Evolutionary conservation across 2,797 vertebrate species (phyloP).

Genomic region (Sternotherus odoratus): DNA sequence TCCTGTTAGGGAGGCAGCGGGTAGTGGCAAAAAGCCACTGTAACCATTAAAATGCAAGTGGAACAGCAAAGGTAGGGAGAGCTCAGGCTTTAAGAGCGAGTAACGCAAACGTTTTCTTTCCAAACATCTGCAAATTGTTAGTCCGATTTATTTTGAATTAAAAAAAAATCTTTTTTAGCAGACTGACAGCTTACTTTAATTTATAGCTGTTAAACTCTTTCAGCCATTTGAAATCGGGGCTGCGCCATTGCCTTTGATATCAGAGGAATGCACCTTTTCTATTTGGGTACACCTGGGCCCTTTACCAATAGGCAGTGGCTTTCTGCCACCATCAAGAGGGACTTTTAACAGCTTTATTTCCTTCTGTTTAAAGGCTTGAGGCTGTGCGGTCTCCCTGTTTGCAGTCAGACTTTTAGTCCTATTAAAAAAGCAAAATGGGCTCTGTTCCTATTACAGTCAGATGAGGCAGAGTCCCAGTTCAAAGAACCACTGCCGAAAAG

Average conservation of each 20-base stretch:
- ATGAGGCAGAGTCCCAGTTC: constrained; percentile 31
- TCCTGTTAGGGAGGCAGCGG: constrained; percentile 14
- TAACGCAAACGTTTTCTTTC: constrained; percentile 78
- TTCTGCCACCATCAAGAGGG: constrained; percentile 10
- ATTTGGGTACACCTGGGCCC: constrained; percentile 59
- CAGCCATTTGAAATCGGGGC: constrained; percentile 60
- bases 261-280: constrained; percentile 19
- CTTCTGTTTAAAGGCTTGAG: constrained; percentile 42
- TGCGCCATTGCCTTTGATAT: constrained; percentile 58
- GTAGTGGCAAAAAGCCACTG: constrained; percentile 49
- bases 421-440: constrained; percentile 3
- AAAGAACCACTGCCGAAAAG: background rate
- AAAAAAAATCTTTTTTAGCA: constrained; percentile 73
- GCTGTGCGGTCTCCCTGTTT: constrained; percentile 21
- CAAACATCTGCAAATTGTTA: constrained; percentile 85
- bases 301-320: background rate
- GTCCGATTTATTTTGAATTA: constrained; percentile 82
- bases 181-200: constrained; percentile 80
- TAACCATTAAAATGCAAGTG: constrained; percentile 57
- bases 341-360: constrained; percentile 34
- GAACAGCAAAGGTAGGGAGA: constrained; percentile 64
- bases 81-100: constrained; percentile 69
- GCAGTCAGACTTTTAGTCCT: constrained; percentile 30
- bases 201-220: constrained; percentile 78
- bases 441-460: constrained; percentile 10